phyloP scores from a whole-genome alignment of 2,113 vertebrate species.

The Merops nubicus region DNA sequence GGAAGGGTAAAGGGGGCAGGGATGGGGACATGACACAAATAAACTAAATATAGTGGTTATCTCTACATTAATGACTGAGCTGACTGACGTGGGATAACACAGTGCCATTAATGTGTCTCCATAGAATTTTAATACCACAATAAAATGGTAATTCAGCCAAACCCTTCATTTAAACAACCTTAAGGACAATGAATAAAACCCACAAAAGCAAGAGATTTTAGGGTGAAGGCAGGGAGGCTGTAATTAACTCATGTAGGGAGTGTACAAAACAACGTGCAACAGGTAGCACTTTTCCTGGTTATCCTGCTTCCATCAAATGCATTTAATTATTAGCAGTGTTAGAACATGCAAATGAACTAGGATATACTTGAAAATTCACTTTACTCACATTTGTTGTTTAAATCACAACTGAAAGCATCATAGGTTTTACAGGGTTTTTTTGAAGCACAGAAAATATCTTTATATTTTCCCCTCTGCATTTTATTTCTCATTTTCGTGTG shows the following conservation, averaged over 20 bases:
- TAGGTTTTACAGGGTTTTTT: background rate
- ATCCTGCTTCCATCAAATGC: background rate
- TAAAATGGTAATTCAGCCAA: constrained; percentile 38
- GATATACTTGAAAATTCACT: background rate
- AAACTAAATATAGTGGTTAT: background rate
- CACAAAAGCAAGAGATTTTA: constrained; percentile 10
- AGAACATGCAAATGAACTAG: background rate
- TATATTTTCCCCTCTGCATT: background rate
- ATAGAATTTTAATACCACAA: constrained; percentile 17
- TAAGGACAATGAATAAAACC: constrained; percentile 12
- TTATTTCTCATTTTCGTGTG: constrained; percentile 2
- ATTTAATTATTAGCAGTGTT: background rate
- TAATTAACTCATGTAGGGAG: constrained; percentile 10
- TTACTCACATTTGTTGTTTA: background rate
- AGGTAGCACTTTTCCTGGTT: background rate
- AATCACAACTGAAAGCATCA: background rate
- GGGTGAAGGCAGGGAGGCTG: constrained; percentile 5
- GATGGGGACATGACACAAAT: background rate
- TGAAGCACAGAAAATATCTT: background rate
- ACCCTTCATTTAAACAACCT: background rate
- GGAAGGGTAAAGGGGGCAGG: no score
- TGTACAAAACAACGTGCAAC: background rate
- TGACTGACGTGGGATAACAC: background rate
- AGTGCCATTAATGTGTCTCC: background rate
- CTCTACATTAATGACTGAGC: background rate